Evolutionary conservation across 2,797 vertebrate species (phyloP).

Genomic region (Poeciliopsis presidionis): DNA sequence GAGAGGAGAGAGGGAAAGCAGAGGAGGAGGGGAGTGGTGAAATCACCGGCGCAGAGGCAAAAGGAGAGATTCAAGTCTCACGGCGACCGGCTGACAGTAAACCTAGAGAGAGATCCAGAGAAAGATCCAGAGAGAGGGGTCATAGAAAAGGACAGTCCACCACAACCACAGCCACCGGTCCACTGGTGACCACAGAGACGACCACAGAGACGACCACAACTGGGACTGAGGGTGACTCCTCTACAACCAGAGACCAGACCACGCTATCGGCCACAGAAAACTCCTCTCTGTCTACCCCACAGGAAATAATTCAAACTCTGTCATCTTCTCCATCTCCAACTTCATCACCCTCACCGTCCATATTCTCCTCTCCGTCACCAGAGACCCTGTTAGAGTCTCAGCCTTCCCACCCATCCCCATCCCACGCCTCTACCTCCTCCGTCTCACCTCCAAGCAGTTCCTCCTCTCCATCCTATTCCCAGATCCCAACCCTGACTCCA

Average conservation of each 20-base stretch:
- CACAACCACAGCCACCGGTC: constrained; percentile 22
- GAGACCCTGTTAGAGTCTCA: neutral
- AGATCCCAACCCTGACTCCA: constrained; percentile 1
- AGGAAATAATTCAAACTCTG: constrained; percentile 9
- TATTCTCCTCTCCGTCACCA: constrained; percentile 21
- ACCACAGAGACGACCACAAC: constrained; percentile 29
- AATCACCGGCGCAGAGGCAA: constrained; percentile 65
- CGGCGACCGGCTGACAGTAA: constrained; percentile 61
- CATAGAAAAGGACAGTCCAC: constrained; percentile 72
- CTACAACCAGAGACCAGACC: constrained; percentile 19
- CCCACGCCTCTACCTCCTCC: constrained; percentile 23
- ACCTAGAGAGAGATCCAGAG: constrained; percentile 72
- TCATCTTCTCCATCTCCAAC: constrained; percentile 11
- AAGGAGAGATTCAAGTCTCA: constrained; percentile 79
- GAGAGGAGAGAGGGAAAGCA: constrained; percentile 56
- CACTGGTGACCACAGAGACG: constrained; percentile 38
- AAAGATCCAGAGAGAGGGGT: constrained; percentile 73
- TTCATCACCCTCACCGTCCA: neutral
- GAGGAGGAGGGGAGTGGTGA: constrained; percentile 74
- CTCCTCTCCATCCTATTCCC: constrained; percentile 3
- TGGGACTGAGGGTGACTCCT: constrained; percentile 18
- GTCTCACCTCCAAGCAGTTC: constrained; percentile 10
- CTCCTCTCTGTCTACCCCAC: constrained; percentile 11
- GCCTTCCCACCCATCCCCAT: neutral
- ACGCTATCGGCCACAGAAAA: constrained; percentile 32